Conservation (phyloP, 2,888 invertebrate genomes). For the Limnephilus auricula region DNA sequence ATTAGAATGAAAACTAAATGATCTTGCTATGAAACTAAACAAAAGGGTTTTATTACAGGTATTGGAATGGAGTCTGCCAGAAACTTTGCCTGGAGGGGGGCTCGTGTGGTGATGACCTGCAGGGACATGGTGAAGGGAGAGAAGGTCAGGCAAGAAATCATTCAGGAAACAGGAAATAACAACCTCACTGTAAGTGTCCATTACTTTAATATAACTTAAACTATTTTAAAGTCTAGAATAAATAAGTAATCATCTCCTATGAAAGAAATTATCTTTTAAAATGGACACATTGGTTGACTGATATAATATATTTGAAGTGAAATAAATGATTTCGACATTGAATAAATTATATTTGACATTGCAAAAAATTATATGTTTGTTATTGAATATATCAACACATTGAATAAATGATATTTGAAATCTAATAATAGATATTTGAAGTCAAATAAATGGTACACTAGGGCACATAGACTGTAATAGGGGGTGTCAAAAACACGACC, state of each 20-base stretch:
- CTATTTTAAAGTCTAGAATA: background rate
- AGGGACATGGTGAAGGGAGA: slow-evolving; percentile 73
- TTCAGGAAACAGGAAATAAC: slow-evolving; percentile 71
- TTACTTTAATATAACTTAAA: background rate
- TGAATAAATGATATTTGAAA: background rate
- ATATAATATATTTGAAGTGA: background rate
- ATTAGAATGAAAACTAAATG: background rate
- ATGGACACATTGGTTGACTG: background rate
- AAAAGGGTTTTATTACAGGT: background rate
- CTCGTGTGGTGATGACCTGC: slow-evolving; percentile 76
- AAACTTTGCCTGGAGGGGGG: slow-evolving; percentile 76
- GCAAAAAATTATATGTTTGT: background rate
- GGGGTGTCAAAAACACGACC: no score
- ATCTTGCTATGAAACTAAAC: background rate
- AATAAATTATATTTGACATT: background rate
- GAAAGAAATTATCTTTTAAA: background rate
- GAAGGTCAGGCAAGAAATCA: slow-evolving; percentile 72
- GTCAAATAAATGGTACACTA: no score
- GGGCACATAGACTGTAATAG: no score
- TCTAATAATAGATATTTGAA: no score
- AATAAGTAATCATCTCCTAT: background rate
- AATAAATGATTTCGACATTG: background rate
- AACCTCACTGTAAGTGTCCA: slow-evolving; percentile 68
- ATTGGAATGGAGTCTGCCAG: slow-evolving; percentile 76
- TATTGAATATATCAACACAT: background rate